A percentile compares a stretch with the other conserved stretches of the same genome.
These are phyloP conservation scores for Phylloscopus collybita DNA, from an alignment of 2,797 vertebrate species.

Conservation along the genomic window DNA sequence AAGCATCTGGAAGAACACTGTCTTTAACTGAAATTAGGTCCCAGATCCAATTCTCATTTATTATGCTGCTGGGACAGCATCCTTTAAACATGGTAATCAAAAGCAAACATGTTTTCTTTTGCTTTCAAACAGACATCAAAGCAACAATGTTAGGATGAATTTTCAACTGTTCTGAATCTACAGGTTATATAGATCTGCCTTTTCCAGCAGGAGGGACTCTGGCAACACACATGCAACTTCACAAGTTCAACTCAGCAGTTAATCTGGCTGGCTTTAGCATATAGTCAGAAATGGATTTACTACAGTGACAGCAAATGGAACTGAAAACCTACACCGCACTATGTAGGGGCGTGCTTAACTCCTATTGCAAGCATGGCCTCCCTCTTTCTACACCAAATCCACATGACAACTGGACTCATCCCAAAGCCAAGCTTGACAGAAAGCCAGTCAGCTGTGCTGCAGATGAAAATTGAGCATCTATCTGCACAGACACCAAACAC, in stretches of 20 bases:
- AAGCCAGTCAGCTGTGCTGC: conserved; percentile 15
- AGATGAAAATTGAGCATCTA: not conserved
- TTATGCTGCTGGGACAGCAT: not conserved
- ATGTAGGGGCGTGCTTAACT: not conserved
- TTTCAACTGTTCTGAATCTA: not conserved
- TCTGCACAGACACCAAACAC: not conserved
- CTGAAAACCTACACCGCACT: not conserved
- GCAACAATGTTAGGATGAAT: not conserved
- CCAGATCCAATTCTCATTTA: conserved; percentile 8
- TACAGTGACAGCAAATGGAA: not conserved
- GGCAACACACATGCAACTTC: not conserved
- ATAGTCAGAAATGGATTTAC: conserved; percentile 26
- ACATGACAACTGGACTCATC: not conserved
- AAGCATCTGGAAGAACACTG: conserved; percentile 7
- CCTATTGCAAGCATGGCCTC: not conserved
- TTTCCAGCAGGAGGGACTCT: not conserved
- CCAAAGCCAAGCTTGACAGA: not conserved
- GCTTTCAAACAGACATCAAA: not conserved
- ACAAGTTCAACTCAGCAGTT: not conserved
- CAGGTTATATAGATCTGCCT: not conserved
- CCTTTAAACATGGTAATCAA: not conserved
- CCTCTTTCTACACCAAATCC: not conserved
- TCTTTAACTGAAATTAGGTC: not conserved
- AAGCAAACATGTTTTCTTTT: not conserved
- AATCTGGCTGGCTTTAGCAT: not conserved